phyloP scores from a whole-genome alignment of 2,888 invertebrate species.

The Stegana nigrithorax region DNA sequence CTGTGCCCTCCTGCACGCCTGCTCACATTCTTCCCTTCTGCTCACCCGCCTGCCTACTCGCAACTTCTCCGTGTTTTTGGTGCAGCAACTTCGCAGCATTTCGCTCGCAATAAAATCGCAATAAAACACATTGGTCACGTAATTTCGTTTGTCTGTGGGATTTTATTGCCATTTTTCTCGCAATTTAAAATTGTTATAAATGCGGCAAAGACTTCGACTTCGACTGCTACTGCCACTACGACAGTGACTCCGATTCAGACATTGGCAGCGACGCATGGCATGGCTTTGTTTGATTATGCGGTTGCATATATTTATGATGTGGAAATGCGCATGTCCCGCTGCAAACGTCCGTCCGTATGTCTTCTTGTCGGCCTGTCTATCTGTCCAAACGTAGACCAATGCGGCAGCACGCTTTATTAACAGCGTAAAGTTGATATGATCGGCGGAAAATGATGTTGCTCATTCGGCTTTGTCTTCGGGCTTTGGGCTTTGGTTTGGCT shows the following conservation, averaged over 20 bases:
- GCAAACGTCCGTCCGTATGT: too few relatives aligned
- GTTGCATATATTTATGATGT: conserved; percentile 57
- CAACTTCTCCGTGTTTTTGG: too few relatives aligned
- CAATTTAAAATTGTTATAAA: conserved; percentile 66
- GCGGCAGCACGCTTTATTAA: conserved; percentile 2
- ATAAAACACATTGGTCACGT: conserved; percentile 70
- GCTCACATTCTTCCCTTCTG: too few relatives aligned
- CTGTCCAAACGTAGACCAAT: not conserved
- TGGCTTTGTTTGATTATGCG: conserved; percentile 41
- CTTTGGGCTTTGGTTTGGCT: too few relatives aligned
- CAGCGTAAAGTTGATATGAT: too few relatives aligned
- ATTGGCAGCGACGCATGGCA: conserved; percentile 8
- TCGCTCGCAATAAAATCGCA: conserved; percentile 66
- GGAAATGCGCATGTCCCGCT: conserved; percentile 46
- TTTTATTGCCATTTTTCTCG: conserved; percentile 66
- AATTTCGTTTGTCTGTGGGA: conserved; percentile 68
- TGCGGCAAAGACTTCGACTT: conserved; percentile 40
- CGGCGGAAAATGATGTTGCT: too few relatives aligned
- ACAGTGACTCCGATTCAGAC: conserved; percentile 35
- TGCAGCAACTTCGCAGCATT: too few relatives aligned
- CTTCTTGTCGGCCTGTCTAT: too few relatives aligned
- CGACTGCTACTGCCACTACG: conserved; percentile 28
- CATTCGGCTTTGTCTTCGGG: too few relatives aligned
- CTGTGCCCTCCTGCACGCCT: too few relatives aligned
- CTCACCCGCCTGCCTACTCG: too few relatives aligned